These are phyloP conservation scores for Hemibagrus guttatus DNA, from an alignment of 2,797 vertebrate genomes.

Conservation along the genomic window DNA sequence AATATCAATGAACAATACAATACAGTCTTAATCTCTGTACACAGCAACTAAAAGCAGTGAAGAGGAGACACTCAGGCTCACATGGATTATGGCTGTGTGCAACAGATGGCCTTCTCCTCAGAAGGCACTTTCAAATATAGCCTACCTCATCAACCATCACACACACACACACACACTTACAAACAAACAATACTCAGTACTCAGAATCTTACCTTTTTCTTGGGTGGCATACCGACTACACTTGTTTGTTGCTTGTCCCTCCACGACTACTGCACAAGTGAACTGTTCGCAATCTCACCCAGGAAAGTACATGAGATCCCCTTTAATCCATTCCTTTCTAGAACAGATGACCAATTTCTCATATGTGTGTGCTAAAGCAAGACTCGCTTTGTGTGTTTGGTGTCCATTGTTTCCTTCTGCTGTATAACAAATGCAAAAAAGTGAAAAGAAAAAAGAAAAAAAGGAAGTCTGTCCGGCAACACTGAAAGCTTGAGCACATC, in stretches of 20 bases:
- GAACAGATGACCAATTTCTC: constrained; percentile 37
- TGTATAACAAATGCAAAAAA: neutral
- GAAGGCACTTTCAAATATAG: constrained; percentile 58
- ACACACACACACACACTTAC: constrained; percentile 5
- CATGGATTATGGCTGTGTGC: constrained; percentile 72
- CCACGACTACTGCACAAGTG: constrained; percentile 47
- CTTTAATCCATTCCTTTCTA: constrained; percentile 30
- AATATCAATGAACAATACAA: neutral
- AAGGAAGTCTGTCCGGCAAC: neutral
- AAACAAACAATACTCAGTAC: neutral
- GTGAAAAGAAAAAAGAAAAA: neutral
- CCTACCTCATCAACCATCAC: constrained; percentile 32
- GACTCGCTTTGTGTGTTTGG: neutral
- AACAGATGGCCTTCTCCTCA: constrained; percentile 74
- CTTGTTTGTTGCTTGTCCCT: constrained; percentile 48
- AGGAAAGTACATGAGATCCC: constrained; percentile 21
- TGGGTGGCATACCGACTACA: constrained; percentile 72
- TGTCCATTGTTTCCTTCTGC: constrained; percentile 13
- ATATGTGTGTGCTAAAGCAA: constrained; percentile 8
- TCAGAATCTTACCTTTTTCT: constrained; percentile 74
- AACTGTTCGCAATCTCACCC: constrained; percentile 10
- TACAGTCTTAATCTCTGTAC: neutral
- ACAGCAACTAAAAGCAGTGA: neutral
- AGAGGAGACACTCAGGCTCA: constrained; percentile 61
- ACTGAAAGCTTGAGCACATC: constrained; percentile 18